phyloP scores from a whole-genome alignment of 2,113 vertebrate genomes.

The Vulpes lagopus region DNA sequence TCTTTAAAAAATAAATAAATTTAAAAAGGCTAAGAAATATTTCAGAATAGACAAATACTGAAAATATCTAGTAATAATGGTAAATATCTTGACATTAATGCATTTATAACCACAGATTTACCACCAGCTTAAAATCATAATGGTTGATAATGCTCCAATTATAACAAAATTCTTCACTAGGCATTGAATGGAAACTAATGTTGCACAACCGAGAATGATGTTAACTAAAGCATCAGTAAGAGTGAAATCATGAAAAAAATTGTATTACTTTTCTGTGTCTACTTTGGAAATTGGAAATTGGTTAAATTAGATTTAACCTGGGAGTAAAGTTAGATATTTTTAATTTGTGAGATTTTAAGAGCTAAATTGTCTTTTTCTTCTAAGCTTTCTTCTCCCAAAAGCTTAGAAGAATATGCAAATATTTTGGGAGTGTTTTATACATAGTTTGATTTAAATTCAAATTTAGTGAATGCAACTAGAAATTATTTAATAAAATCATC shows the following conservation, averaged over 20 bases:
- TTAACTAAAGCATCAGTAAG: constrained; percentile 45
- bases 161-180: not conserved
- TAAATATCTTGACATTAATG: constrained; percentile 30
- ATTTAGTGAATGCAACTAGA: not conserved
- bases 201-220: not conserved
- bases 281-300: not conserved
- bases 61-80: constrained; percentile 5
- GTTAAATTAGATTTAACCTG: not conserved
- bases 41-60: not conserved
- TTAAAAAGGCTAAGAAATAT: not conserved
- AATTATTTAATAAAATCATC: not conserved
- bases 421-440: not conserved
- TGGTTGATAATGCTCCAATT: not conserved
- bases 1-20: not conserved
- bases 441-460: constrained; percentile 33
- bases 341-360: not conserved
- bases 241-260: constrained; percentile 13
- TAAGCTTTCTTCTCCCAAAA: not conserved
- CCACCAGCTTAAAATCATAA: constrained; percentile 8
- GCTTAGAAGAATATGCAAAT: not conserved
- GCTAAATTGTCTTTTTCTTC: constrained; percentile 3
- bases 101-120: not conserved
- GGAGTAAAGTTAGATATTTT: constrained; percentile 27
- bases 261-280: not conserved
- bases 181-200: constrained; percentile 22